Evolutionary conservation across 2,888 invertebrate genomes (phyloP).

Genomic region (Epinotia bilunana): DNA sequence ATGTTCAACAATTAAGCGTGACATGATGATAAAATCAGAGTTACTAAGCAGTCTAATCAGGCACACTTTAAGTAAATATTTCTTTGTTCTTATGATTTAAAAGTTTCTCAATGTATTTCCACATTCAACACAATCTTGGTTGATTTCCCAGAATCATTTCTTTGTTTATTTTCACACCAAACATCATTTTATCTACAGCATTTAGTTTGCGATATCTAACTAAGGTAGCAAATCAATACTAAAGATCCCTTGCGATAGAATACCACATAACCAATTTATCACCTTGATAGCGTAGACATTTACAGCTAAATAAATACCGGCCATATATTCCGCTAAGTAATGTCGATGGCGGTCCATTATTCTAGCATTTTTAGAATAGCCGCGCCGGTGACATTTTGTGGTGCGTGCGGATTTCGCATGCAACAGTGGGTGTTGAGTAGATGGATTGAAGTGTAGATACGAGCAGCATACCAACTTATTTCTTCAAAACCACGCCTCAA

Average conservation of each 20-base stretch:
- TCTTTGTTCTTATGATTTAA: too few species aligned
- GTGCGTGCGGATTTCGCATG: conserved; percentile 22
- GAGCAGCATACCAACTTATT: too few species aligned
- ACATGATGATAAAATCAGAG: too few species aligned
- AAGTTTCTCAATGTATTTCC: not conserved
- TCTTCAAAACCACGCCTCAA: too few species aligned
- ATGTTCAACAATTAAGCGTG: too few species aligned
- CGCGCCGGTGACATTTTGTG: conserved; percentile 13
- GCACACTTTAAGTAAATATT: too few species aligned
- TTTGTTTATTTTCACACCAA: not conserved
- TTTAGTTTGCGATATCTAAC: conserved; percentile 13
- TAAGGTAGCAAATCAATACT: conserved; percentile 9
- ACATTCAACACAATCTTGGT: not conserved
- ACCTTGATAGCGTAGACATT: conserved; percentile 19
- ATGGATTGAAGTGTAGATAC: not conserved
- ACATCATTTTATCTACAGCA: not conserved
- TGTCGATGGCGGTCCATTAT: conserved; percentile 15
- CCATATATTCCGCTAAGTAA: conserved; percentile 28
- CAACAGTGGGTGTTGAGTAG: conserved; percentile 11
- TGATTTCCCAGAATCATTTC: not conserved
- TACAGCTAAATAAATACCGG: conserved; percentile 37
- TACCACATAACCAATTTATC: conserved; percentile 10
- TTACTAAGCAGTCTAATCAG: too few species aligned
- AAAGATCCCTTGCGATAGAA: not conserved
- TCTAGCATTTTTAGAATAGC: conserved; percentile 31